phyloP scores from a whole-genome alignment of 2,113 vertebrate species.

The Rhinopithecus roxellana region DNA sequence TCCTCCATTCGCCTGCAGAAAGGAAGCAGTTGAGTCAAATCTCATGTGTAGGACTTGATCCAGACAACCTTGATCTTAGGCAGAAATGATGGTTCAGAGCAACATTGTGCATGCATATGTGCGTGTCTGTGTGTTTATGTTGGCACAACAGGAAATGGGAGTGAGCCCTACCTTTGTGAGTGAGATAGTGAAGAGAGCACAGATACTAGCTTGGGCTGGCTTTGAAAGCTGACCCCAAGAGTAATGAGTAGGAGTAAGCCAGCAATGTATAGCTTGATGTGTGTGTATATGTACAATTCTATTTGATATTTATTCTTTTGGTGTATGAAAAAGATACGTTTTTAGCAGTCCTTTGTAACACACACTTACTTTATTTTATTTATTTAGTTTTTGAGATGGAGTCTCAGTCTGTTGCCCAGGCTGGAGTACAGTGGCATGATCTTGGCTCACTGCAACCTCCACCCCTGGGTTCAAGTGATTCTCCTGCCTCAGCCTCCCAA shows the following conservation, averaged over 20 bases:
- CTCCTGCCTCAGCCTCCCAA: too few species aligned
- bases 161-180: background rate
- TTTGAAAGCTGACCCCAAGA: background rate
- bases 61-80: background rate
- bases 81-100: background rate
- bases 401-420: too few species aligned
- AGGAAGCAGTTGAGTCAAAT: background rate
- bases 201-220: background rate
- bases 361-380: conserved; percentile 31
- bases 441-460: too few species aligned
- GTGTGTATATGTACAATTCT: background rate
- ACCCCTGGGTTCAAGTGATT: too few species aligned
- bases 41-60: background rate
- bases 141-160: background rate
- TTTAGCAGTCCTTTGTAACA: conserved; percentile 33
- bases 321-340: background rate
- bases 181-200: background rate
- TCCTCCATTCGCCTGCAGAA: background rate
- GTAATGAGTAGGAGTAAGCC: background rate
- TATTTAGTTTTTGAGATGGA: too few species aligned
- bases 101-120: background rate
- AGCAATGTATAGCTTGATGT: background rate
- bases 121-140: rapidly evolving
- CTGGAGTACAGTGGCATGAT: too few species aligned
- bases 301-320: background rate